Base-by-base conservation (phyloP, 2,888 invertebrate species). In the Noctua janthina region DNA sequence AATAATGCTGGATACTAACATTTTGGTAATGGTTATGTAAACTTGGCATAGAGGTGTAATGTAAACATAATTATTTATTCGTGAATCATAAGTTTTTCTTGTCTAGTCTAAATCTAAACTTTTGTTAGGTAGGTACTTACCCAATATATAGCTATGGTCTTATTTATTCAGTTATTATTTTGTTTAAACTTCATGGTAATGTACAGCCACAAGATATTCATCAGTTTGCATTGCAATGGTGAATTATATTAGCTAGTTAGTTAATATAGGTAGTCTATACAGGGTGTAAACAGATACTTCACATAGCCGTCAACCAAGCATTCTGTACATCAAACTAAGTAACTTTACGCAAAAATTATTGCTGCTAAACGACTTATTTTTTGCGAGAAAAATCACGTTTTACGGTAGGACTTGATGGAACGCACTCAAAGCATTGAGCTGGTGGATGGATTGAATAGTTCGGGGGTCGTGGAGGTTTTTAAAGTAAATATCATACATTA, bases 1-100 rank as follows among this genome's bases (percentile, higher is more conserved):
- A 54, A 69, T 29, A 68, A 64, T 46, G 11, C 13, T 75, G 62
- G 59, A 73, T 64, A 76, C 77, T 86, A 87, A 86, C 78, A 81
- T 29, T 70, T 81, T 74, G 74, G 69, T 74, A 64, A 69, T n/a
- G 62, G 75, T 54, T 84, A 67, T 35, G 66, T 75, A 75, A 71
- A 86, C 20, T 74, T n/a, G 43, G 39, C 66, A 23, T 66, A 78
- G n/a, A 84, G n/a, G 68, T 76, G 56, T 71, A 73, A 56, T 78
- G 51, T 76, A 78, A 80, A 82, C 54, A 73, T 59, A n/a, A 72
- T 74, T 71, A 73, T 67, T 74, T 66, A 69, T 67, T 82, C 66
- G 49, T 68, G 35, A 76, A 77, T 71, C 54, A 17, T 51, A 29
- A n/a, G n/a, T 54, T 79, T 86, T 79, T 10, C 39, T 17, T 82